These are phyloP conservation scores for Tromatobia lineatoria DNA, from an alignment of 2,888 invertebrate genomes.

Conservation along the genomic window DNA sequence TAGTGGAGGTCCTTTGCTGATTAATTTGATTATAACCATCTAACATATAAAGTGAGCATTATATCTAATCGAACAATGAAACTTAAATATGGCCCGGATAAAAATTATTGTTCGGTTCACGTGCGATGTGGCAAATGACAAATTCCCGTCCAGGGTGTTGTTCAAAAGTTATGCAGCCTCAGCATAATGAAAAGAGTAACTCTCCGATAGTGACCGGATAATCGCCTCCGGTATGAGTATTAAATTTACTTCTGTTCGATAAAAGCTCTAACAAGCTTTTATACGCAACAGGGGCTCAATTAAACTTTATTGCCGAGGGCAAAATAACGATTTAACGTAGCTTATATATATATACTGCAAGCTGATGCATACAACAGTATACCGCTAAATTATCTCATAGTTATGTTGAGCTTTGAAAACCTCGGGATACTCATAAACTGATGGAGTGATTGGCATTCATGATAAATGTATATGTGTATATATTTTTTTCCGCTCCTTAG, in stretches of 20 bases:
- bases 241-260: conserved; percentile 50
- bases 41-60: neutral
- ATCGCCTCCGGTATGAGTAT: conserved; percentile 40
- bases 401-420: conserved; percentile 22
- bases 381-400: conserved; percentile 2
- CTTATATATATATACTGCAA: conserved; percentile 10
- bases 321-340: conserved; percentile 37
- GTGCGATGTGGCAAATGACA: neutral
- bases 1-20: too few relatives aligned
- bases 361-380: conserved; percentile 12
- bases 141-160: neutral
- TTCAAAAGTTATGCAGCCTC: conserved; percentile 4
- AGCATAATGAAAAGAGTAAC: conserved; percentile 17
- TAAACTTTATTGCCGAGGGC: conserved; percentile 37
- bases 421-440: neutral
- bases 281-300: conserved; percentile 43
- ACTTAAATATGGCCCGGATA: neutral
- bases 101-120: neutral
- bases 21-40: too few relatives aligned
- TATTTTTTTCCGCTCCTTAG: neutral
- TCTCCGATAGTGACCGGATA: conserved; percentile 24
- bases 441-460: conserved; percentile 12
- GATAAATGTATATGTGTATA: neutral
- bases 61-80: neutral
- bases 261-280: conserved; percentile 56